Conservation (phyloP, 2,113 vertebrate genomes). For the Xiphorhynchus elegans region DNA sequence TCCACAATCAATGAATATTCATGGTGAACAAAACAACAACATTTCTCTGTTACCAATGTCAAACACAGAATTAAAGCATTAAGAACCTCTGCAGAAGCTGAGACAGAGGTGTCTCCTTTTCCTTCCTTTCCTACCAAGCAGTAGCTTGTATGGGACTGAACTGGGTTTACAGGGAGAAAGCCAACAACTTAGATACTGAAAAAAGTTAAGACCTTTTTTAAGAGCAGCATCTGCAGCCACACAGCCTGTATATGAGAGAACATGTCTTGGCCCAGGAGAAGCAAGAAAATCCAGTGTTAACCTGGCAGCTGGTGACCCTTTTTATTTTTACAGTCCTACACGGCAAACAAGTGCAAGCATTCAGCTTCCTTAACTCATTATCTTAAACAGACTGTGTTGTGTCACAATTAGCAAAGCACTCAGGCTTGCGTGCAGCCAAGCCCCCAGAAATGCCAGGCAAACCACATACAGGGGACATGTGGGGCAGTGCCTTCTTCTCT, state of each 20-base stretch:
- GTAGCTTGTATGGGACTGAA: neutral
- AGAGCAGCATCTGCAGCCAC: neutral
- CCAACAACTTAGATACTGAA: neutral
- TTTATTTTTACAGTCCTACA: neutral
- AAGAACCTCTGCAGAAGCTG: neutral
- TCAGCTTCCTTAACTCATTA: neutral
- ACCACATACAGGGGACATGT: neutral
- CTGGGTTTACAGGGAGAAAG: neutral
- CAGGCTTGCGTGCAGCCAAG: neutral
- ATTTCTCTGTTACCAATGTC: neutral
- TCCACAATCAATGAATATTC: neutral
- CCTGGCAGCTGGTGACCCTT: neutral
- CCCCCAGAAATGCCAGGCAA: neutral
- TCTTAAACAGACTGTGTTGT: neutral
- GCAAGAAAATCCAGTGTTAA: neutral
- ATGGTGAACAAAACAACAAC: neutral
- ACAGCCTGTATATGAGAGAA: neutral
- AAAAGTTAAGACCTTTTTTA: neutral
- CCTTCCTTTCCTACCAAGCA: neutral
- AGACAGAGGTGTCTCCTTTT: neutral
- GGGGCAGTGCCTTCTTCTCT: neutral
- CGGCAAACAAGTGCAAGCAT: neutral
- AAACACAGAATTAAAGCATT: neutral
- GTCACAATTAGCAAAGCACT: constrained; percentile 14
- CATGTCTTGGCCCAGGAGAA: neutral